Evolutionary conservation across 2,888 invertebrate genomes (phyloP), one percentile per base, ranked within the genome.

Genomic region (Labia minor): DNA sequence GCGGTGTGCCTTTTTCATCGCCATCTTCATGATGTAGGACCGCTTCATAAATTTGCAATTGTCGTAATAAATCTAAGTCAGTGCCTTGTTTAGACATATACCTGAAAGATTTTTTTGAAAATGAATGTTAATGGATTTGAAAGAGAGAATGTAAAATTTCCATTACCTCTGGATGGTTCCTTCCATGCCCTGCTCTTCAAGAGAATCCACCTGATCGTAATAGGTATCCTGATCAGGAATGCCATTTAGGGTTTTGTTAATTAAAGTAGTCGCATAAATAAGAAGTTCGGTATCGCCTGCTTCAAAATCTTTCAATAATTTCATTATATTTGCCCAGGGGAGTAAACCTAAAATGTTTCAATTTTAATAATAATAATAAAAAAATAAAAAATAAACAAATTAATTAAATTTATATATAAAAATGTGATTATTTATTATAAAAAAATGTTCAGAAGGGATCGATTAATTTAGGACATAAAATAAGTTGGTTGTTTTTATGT

Each of bases 211-310:
- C 76, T 99, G 93, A 77, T 99, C 97, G 76, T 97, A 99, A 79
- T 96, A 99, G 19, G 92, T 90, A 76, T 98, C 95, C 78, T 95
- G 92, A 78, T 96, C 95, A 1, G 92, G 92, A 66, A 96, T 85
- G 37, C 94, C 95, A 75, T 92, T 94, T 37, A 97, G 80, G 64
- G 94, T 92, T 80, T 95, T 93, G 79, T 99, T 99, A 73, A 99
- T 89, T 67, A 99, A 84, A 18, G 96, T 97, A 75, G 95, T 95
- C 19, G 96, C 95, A 77, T 95, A 97, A 73, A 96, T 93, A 8
- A 97, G 83, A 19, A 98, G 83, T 78, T 99, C 98, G 1, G 94
- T 92, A 77, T 99, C 98, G 0, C 93, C 90, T n/a, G 93, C 90
- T 73, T 97, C 96, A 73, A 93, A 92, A 78, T 95, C 95, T 77